Evolutionary conservation across 2,113 vertebrate genomes (phyloP).

Genomic region (Podarcis cretensis): DNA sequence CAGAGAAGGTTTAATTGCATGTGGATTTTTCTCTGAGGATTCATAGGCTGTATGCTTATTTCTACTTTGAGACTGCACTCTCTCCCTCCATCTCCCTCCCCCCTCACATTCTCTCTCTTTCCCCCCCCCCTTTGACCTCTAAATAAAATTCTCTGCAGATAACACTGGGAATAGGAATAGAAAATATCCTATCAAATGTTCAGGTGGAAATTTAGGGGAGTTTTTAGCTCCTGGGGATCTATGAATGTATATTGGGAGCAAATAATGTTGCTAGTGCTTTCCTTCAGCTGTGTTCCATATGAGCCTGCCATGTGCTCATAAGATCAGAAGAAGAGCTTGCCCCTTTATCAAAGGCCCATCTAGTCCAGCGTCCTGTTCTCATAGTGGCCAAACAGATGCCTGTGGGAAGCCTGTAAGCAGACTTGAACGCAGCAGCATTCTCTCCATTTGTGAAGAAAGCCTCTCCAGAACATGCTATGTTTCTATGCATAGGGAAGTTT

Average conservation of each 20-base stretch:
- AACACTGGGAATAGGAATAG: not conserved
- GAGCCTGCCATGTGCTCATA: too few relatives aligned
- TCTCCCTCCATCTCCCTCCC: not conserved
- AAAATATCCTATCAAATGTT: constrained; percentile 2
- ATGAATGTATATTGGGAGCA: constrained; percentile 12
- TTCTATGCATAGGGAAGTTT: too few relatives aligned
- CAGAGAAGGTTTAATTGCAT: constrained; percentile 27
- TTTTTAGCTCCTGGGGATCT: constrained; percentile 29
- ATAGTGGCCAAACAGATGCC: too few relatives aligned
- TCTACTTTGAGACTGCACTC: constrained; percentile 1
- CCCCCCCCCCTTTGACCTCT: not conserved
- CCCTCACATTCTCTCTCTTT: too few relatives aligned
- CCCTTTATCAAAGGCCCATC: too few relatives aligned
- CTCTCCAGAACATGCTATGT: too few relatives aligned
- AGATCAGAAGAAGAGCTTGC: too few relatives aligned
- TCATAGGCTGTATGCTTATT: not conserved
- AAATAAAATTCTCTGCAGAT: not conserved
- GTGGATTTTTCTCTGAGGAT: constrained; percentile 35
- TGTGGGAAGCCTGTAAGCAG: too few relatives aligned
- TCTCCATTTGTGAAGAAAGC: too few relatives aligned
- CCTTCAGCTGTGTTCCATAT: not conserved
- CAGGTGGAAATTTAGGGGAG: not conserved
- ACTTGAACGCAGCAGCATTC: too few relatives aligned
- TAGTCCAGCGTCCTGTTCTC: too few relatives aligned
- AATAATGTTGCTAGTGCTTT: constrained; percentile 43